phyloP scores from a whole-genome alignment of 1,140 invertebrate species.

The Eupristina koningsbergeri region DNA sequence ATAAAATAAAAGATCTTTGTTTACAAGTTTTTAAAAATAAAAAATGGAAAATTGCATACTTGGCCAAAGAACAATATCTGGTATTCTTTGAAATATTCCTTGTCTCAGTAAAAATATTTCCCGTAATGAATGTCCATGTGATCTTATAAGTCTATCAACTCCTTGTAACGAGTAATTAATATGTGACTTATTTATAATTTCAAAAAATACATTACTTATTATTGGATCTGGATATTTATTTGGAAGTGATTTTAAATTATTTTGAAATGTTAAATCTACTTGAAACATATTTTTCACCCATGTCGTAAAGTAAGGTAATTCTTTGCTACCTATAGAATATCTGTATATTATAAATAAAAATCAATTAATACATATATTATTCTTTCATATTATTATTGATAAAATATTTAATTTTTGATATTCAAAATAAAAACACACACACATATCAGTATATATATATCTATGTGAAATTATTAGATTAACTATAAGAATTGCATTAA shows the following conservation, averaged over 20 bases:
- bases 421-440: too few relatives aligned
- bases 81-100: constrained; percentile 86
- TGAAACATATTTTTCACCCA: constrained; percentile 87
- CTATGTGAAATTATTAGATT: too few relatives aligned
- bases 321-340: constrained; percentile 86
- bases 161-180: constrained; percentile 85
- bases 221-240: constrained; percentile 75
- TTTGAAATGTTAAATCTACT: constrained; percentile 73
- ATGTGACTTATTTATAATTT: constrained; percentile 76
- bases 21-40: neutral
- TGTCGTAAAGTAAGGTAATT: constrained; percentile 84
- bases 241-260: constrained; percentile 71
- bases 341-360: constrained; percentile 72
- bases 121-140: constrained; percentile 95
- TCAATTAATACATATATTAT: neutral
- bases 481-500: too few relatives aligned
- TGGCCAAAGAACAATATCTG: constrained; percentile 96
- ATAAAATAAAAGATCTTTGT: too few relatives aligned
- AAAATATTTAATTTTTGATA: too few relatives aligned
- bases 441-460: too few relatives aligned
- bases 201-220: constrained; percentile 76
- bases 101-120: constrained; percentile 88
- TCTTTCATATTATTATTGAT: too few relatives aligned
- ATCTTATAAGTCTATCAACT: constrained; percentile 88
- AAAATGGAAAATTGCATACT: constrained; percentile 66